A percentile compares a stretch with the other conserved stretches of the same genome.
phyloP scores from a whole-genome alignment of 2,113 vertebrate species.

The Barnardius zonarius region DNA sequence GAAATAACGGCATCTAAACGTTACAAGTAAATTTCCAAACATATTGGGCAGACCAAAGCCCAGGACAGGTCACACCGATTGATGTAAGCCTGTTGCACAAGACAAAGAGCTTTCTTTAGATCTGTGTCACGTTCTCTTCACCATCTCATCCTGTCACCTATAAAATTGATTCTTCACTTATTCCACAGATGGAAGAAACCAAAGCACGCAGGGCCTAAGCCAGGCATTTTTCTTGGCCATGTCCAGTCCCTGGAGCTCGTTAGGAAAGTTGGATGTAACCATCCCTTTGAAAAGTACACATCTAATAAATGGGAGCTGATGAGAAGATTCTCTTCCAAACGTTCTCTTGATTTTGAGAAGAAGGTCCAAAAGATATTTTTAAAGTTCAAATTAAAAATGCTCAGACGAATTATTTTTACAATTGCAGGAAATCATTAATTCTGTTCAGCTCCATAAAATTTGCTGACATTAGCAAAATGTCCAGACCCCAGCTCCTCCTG shows the following conservation, averaged over 20 bases:
- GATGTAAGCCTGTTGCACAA: neutral
- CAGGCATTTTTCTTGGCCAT: neutral
- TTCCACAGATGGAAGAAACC: neutral
- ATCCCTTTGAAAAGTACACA: neutral
- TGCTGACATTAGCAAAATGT: neutral
- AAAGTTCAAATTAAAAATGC: neutral
- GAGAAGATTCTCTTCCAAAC: neutral
- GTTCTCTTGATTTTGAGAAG: neutral
- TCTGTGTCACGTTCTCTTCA: neutral
- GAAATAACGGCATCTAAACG: neutral
- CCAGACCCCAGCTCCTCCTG: neutral
- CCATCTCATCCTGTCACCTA: neutral
- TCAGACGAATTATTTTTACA: neutral
- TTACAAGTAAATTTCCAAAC: neutral
- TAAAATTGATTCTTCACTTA: neutral
- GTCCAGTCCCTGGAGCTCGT: neutral
- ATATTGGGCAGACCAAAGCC: neutral
- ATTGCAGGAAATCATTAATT: neutral
- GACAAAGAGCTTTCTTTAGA: neutral
- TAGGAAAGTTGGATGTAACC: neutral
- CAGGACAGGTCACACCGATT: neutral
- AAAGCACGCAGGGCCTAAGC: neutral
- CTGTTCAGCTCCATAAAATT: neutral
- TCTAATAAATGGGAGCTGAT: neutral
- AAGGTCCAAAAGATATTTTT: neutral